Conservation (phyloP, 2,113 vertebrate genomes). For the Labrus mixtus region DNA sequence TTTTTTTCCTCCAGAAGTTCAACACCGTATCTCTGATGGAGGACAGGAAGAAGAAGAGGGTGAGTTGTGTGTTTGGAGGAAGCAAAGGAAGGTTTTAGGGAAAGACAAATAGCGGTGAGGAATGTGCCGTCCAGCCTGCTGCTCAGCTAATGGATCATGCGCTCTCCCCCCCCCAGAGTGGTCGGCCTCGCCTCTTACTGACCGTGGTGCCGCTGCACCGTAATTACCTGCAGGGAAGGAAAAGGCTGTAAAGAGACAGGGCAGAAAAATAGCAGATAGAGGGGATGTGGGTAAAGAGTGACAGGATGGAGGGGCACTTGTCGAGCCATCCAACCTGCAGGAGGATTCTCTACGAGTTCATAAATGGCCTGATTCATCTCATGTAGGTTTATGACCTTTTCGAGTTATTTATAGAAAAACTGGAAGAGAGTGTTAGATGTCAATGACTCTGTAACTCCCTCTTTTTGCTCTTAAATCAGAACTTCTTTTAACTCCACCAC, state of each 20-base stretch:
- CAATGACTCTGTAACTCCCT: not conserved
- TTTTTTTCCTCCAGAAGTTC: conserved; percentile 31
- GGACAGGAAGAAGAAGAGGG: conserved; percentile 18
- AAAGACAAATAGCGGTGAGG: conserved; percentile 76
- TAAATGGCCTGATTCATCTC: conserved; percentile 29
- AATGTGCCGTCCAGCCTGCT: conserved; percentile 64
- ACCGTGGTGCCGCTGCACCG: conserved; percentile 53
- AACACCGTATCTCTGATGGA: conserved; percentile 36
- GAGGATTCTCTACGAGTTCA: conserved; percentile 18
- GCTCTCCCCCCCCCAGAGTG: conserved; percentile 65
- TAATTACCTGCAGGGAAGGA: conserved; percentile 72
- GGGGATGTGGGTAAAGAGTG: conserved; percentile 51
- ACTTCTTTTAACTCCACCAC: not conserved
- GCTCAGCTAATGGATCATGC: conserved; percentile 79
- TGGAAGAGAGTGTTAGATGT: not conserved
- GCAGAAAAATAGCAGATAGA: conserved; percentile 34
- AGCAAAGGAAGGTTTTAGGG: conserved; percentile 37
- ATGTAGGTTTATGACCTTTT: conserved; percentile 1
- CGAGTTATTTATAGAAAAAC: conserved; percentile 3
- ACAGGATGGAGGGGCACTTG: conserved; percentile 54
- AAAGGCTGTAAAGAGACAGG: conserved; percentile 43
- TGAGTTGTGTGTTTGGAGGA: conserved; percentile 20
- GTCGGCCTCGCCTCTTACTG: conserved; percentile 56
- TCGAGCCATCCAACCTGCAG: conserved; percentile 26
- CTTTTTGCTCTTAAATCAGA: not conserved